These are phyloP conservation scores for Lordiphosa collinella DNA, from an alignment of 1,140 invertebrate genomes.

Conservation along the genomic window DNA sequence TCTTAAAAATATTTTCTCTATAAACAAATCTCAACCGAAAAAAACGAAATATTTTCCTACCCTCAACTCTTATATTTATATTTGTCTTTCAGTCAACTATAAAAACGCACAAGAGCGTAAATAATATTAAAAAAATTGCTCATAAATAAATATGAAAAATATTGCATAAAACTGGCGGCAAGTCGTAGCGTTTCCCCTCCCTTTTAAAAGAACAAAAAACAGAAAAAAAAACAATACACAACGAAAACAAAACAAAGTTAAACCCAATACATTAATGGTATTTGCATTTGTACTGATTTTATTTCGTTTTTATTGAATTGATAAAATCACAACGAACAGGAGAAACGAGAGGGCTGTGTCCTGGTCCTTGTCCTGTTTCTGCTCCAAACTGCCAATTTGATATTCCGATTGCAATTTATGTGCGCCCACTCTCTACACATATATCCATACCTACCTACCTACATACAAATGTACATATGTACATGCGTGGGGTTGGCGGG, in stretches of 20 bases:
- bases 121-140: slow-evolving; percentile 55
- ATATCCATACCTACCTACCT: no score
- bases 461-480: slow-evolving; percentile 11
- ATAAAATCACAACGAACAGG: slow-evolving; percentile 68
- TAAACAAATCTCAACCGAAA: not conserved
- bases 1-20: not conserved
- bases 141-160: slow-evolving; percentile 65
- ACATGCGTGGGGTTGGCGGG: slow-evolving; percentile 12
- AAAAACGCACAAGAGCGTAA: slow-evolving; percentile 59
- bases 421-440: slow-evolving; percentile 31
- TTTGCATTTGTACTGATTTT: slow-evolving; percentile 79
- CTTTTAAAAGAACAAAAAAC: slow-evolving; percentile 6
- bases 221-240: slow-evolving; percentile 48
- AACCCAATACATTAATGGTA: slow-evolving; percentile 79
- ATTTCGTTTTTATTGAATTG: slow-evolving; percentile 79
- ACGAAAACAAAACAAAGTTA: slow-evolving; percentile 73
- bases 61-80: slow-evolving; percentile 17
- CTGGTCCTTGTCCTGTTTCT: slow-evolving; percentile 11
- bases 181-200: not conserved
- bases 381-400: slow-evolving; percentile 64
- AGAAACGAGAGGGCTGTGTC: slow-evolving; percentile 28
- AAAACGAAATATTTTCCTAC: slow-evolving; percentile 20
- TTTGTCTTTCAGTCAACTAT: slow-evolving; percentile 45
- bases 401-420: slow-evolving; percentile 78
- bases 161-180: slow-evolving; percentile 46